phyloP scores from a whole-genome alignment of 1,140 invertebrate genomes.

The Procambarus virginalis region DNA sequence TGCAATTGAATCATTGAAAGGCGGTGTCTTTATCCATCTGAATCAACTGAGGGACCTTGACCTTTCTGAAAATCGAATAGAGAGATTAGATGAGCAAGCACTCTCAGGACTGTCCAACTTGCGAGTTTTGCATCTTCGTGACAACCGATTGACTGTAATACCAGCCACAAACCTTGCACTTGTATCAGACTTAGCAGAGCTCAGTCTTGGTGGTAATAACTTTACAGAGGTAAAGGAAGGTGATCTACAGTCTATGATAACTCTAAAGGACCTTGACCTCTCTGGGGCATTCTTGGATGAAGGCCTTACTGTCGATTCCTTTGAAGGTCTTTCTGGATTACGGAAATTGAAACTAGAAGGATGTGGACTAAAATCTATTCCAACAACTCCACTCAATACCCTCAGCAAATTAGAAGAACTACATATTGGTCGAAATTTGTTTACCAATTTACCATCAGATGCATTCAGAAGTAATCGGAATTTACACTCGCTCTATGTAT shows the following conservation, averaged over 20 bases:
- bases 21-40: slow-evolving; percentile 53
- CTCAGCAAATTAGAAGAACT: slow-evolving; percentile 65
- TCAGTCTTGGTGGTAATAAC: slow-evolving; percentile 61
- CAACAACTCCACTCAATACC: slow-evolving; percentile 56
- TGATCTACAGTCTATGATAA: slow-evolving; percentile 54
- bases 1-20: slow-evolving; percentile 54
- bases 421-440: slow-evolving; percentile 64
- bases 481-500: slow-evolving; percentile 54
- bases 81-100: slow-evolving; percentile 51
- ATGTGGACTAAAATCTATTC: slow-evolving; percentile 59
- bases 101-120: slow-evolving; percentile 49
- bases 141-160: slow-evolving; percentile 54
- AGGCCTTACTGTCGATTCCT: slow-evolving; percentile 49
- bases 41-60: slow-evolving; percentile 60
- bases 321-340: slow-evolving; percentile 50
- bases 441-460: slow-evolving; percentile 54
- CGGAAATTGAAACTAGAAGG: slow-evolving; percentile 58
- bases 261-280: slow-evolving; percentile 62
- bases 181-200: slow-evolving; percentile 65
- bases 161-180: slow-evolving; percentile 61
- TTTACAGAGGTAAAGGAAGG: slow-evolving; percentile 52
- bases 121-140: slow-evolving; percentile 58
- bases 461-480: slow-evolving; percentile 62
- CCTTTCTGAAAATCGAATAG: slow-evolving; percentile 66
- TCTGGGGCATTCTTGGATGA: slow-evolving; percentile 52